Base-by-base conservation (phyloP, 2,888 invertebrate species). In the Netelia inedita region DNA sequence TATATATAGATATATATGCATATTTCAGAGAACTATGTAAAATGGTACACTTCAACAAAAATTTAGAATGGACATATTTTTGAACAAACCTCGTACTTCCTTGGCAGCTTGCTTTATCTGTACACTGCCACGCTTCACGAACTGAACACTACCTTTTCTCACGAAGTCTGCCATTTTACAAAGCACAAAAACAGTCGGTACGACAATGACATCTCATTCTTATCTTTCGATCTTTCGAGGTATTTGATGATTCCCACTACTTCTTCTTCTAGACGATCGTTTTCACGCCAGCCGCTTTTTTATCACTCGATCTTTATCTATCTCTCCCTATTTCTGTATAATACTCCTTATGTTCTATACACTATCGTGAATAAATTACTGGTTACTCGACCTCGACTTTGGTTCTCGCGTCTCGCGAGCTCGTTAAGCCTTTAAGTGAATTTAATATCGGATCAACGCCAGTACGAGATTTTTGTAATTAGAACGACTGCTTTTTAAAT, bases 101-200 rank as follows among this genome's bases (percentile, higher is more conserved):
- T 94, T 94, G 5, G 95, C 95, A 61, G 94, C 95, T 79, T 93
- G 94, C 86, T 95, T 95, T 76, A 95, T 91, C 89, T 95, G 95
- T 83, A 95, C 94, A 90, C 95, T 94, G 79, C 95, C 94, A 71
- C 94, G 92, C 91, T 95, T 95, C 43, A 95, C 92, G 66, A 92
- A 88, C 75, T 92, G 92, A 83, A 90, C 92, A 82, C 92, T 93
- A 86, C 91, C 91, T 90, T 91, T 91, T 88, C 91, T 92, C 83
- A 93, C 91, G 86, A 93, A 91, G 88, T 92, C 92, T 88, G 91
- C 91, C 93, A 93, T 93, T 89, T 91, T 89, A 91, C 91, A 88
- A 87, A 89, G 83, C 85, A 14, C 79, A 79, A 87, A 86, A 90
- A 83, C 81, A 83, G 16, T 59, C 78, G 87, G 71, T 83, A 71